These are phyloP conservation scores for Aegithalos caudatus DNA, from an alignment of 2,113 vertebrate species.

Conservation along the genomic window DNA sequence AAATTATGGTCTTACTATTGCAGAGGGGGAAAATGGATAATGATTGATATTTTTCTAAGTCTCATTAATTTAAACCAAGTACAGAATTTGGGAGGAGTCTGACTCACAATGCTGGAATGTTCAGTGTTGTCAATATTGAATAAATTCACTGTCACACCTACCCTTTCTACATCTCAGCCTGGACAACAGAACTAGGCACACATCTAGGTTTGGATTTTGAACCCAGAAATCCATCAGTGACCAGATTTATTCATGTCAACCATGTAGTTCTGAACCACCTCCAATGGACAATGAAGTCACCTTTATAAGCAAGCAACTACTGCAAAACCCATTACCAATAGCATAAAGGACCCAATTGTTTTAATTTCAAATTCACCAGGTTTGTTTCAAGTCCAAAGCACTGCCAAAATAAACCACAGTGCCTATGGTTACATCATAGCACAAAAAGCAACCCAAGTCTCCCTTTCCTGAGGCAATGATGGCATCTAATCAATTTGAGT, in stretches of 20 bases:
- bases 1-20: background rate
- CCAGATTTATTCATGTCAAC: background rate
- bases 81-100: background rate
- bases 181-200: background rate
- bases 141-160: background rate
- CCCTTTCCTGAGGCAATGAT: background rate
- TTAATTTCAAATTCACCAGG: background rate
- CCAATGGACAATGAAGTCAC: background rate
- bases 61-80: background rate
- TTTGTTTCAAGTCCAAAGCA: background rate
- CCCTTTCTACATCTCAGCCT: background rate
- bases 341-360: background rate
- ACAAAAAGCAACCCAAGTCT: background rate
- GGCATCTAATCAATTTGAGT: background rate
- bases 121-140: background rate
- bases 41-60: background rate
- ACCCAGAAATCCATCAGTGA: background rate
- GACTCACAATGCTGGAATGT: background rate
- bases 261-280: background rate
- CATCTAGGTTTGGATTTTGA: background rate
- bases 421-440: background rate
- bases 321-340: background rate
- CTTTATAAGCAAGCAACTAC: background rate
- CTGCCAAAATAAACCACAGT: background rate
- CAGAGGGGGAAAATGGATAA: rapidly evolving